A percentile compares a stretch with the other conserved stretches of the same genome.
phyloP scores from a whole-genome alignment of 1,140 invertebrate genomes.

The Akabosia matsudoensis region DNA sequence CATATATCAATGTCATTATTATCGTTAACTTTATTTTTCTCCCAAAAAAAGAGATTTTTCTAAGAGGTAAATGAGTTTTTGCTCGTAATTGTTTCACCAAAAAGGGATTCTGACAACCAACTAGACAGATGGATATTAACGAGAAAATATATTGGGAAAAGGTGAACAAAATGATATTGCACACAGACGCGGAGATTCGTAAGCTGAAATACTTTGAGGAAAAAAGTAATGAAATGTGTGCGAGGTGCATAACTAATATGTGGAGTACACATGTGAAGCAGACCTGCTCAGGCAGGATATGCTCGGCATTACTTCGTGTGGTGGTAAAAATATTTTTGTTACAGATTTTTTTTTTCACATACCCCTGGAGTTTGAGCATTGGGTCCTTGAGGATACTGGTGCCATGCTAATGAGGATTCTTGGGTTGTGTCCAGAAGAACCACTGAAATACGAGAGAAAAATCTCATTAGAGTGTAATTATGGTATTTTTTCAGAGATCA shows the following conservation, averaged over 20 bases:
- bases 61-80: slow-evolving; percentile 8
- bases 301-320: neutral
- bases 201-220: neutral
- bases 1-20: slow-evolving; percentile 20
- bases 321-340: neutral
- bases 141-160: slow-evolving; percentile 17
- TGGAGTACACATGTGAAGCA: neutral
- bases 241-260: neutral
- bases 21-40: slow-evolving; percentile 10
- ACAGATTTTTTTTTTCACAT: too few relatives aligned
- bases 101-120: neutral
- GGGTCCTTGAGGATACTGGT: slow-evolving; percentile 15
- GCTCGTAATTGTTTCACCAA: slow-evolving; percentile 18
- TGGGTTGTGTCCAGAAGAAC: slow-evolving; percentile 26
- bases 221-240: neutral
- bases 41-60: slow-evolving; percentile 16
- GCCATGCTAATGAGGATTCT: slow-evolving; percentile 25
- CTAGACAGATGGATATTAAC: slow-evolving; percentile 17
- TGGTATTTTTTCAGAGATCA: neutral
- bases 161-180: neutral
- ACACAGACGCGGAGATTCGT: neutral
- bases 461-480: slow-evolving; percentile 3
- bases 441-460: slow-evolving; percentile 17
- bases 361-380: slow-evolving; percentile 16
- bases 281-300: neutral